These are phyloP conservation scores for Sinonovacula constricta DNA, from an alignment of 1,140 invertebrate genomes.

Conservation along the genomic window DNA sequence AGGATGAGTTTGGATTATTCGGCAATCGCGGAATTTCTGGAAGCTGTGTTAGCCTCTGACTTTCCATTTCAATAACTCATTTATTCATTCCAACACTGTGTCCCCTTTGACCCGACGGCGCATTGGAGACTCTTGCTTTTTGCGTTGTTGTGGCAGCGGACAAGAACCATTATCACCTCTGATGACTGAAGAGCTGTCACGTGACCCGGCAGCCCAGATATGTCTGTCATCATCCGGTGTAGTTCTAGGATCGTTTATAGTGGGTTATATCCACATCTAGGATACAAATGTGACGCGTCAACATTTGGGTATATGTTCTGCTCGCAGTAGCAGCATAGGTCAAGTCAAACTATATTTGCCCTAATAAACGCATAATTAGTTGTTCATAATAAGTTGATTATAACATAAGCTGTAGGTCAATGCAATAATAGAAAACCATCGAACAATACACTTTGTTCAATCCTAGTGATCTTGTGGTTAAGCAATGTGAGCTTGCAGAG, in stretches of 20 bases:
- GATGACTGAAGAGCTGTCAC: neutral
- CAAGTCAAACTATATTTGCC: too few species aligned
- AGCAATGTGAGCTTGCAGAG: too few species aligned
- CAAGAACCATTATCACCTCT: conserved; percentile 1
- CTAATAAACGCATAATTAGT: too few species aligned
- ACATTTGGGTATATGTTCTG: too few species aligned
- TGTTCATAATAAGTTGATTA: too few species aligned
- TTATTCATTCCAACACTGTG: conserved; percentile 3
- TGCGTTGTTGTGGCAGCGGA: neutral
- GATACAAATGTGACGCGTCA: too few species aligned
- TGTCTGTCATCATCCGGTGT: neutral
- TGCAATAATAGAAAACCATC: too few species aligned
- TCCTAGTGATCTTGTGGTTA: too few species aligned
- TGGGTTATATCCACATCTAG: too few species aligned
- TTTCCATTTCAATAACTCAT: conserved; percentile 52
- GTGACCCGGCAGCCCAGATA: conserved; percentile 3
- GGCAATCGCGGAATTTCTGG: conserved; percentile 18
- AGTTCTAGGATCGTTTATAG: neutral
- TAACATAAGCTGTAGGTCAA: too few species aligned
- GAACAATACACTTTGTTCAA: too few species aligned
- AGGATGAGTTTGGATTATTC: conserved; percentile 40
- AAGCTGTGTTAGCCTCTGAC: conserved; percentile 33
- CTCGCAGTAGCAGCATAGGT: too few species aligned
- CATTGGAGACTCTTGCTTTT: neutral
- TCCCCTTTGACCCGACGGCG: neutral